Evolutionary conservation across 1,140 invertebrate species (phyloP).

Genomic region (Hypsibius dujardini): DNA sequence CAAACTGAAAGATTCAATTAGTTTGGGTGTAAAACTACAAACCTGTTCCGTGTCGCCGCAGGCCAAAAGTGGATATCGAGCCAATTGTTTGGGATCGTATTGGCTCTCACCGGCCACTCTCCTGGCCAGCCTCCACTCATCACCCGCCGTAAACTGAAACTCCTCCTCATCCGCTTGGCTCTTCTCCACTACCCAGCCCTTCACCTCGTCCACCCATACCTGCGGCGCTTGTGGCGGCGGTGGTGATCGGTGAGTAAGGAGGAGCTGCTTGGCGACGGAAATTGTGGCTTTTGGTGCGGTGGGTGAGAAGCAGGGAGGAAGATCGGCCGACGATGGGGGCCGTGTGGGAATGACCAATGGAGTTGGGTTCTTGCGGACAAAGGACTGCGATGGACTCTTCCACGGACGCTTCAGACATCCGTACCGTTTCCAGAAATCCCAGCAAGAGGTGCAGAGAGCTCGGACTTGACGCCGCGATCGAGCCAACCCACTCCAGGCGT

Average conservation of each 20-base stretch:
- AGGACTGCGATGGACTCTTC: neutral
- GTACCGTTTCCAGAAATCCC: slow-evolving; percentile 9
- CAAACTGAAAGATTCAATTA: too few species aligned
- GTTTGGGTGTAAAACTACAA: too few species aligned
- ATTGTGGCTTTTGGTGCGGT: neutral
- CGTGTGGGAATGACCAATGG: neutral
- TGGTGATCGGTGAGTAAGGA: neutral
- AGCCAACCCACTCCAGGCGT: neutral
- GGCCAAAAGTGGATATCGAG: neutral
- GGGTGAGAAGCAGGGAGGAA: neutral
- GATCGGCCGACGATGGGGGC: neutral
- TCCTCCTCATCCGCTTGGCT: neutral
- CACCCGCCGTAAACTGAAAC: neutral
- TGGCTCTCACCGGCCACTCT: neutral
- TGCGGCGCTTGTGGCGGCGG: neutral
- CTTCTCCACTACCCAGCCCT: neutral
- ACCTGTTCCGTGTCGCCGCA: too few species aligned
- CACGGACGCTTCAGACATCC: slow-evolving; percentile 3
- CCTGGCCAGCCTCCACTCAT: neutral
- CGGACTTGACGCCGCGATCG: neutral
- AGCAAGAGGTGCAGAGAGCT: slow-evolving; percentile 6
- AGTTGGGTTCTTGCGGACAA: too few species aligned
- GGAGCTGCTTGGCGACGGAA: neutral
- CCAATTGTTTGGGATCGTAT: neutral
- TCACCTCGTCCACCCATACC: neutral